Base-by-base conservation (phyloP, 2,888 invertebrate species). In the Melinaea marsaeus region DNA sequence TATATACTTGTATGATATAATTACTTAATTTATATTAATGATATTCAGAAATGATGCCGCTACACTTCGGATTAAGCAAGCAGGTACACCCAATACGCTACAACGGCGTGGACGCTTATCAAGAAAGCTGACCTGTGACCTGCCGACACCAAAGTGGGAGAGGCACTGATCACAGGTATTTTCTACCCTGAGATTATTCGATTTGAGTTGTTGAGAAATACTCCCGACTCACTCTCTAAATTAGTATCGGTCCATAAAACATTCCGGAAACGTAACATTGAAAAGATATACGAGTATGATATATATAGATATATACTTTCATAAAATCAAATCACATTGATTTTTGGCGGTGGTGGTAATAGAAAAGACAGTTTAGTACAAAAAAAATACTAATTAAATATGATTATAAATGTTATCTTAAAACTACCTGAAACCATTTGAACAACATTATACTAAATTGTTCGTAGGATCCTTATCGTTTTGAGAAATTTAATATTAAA, bases 161-260 rank as follows among this genome's bases (percentile, higher is more conserved):
- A 46, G 4, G 46, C 46, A 3, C 6, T 13, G 22, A 22, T 22
- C 22, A 22, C 22, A 22, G 22, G 22, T 22, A 22, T 22, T 22
- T 22, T 22, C 1, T 22, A 22, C 22, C 60, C 60, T 45, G 60
- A 60, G 7, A n/a, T 32, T 55, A 51, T 60, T 60, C 13, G 55
- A 32, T 60, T 55, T 45, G 55, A 60, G 13, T 55, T 60, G 34
- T 45, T 60, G 11, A 60, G 64, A 7, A 64, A 64, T 34, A 64
- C 61, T 5, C 64, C 64, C 34, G 58, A 64, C 13, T 60, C 60
- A 13, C 46, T 64, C 5, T 60, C 64, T 22, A 64, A 57, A 47
- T 22, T 64, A 55, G 58, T 64, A 3, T 60, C 63, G 9, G 57
- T 57, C 34, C 42, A 60, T 46, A 63, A 60, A 63, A 63, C 60